Conservation (phyloP, 2,113 vertebrate species). For the Spea bombifrons region DNA sequence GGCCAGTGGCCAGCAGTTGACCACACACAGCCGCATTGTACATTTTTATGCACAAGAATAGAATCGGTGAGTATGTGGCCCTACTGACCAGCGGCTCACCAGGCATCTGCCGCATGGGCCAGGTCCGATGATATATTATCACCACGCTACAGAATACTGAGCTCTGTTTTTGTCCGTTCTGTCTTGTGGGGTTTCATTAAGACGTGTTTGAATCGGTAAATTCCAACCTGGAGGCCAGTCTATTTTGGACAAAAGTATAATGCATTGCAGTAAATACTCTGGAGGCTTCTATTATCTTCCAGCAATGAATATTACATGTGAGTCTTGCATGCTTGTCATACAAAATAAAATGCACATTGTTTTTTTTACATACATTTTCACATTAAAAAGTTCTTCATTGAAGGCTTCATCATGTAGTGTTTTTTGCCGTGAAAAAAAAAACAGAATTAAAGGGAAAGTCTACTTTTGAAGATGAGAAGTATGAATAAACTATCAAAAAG, state of each 20-base stretch:
- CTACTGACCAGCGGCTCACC: no score
- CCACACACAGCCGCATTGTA: no score
- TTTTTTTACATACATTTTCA: background rate
- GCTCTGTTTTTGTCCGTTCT: background rate
- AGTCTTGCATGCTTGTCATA: slow-evolving; percentile 32
- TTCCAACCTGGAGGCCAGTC: slow-evolving; percentile 31
- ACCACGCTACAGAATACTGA: background rate
- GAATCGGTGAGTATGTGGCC: no score
- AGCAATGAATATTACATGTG: slow-evolving; percentile 30
- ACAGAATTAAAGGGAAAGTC: no score
- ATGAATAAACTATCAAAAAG: no score
- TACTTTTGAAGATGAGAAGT: no score
- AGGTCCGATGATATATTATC: background rate
- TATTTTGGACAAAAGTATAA: slow-evolving; percentile 32
- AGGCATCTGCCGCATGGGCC: no score
- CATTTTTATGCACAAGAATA: no score
- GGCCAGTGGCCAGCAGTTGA: no score
- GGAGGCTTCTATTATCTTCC: slow-evolving; percentile 32
- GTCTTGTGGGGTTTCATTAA: slow-evolving; percentile 47
- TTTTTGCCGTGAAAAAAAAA: no score
- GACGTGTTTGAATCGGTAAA: slow-evolving; percentile 29
- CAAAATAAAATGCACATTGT: slow-evolving; percentile 7
- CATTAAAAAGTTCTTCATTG: no score
- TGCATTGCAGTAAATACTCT: slow-evolving; percentile 29
- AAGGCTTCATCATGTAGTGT: no score